phyloP scores from a whole-genome alignment of 2,888 invertebrate species.

The Euplexia lucipara region DNA sequence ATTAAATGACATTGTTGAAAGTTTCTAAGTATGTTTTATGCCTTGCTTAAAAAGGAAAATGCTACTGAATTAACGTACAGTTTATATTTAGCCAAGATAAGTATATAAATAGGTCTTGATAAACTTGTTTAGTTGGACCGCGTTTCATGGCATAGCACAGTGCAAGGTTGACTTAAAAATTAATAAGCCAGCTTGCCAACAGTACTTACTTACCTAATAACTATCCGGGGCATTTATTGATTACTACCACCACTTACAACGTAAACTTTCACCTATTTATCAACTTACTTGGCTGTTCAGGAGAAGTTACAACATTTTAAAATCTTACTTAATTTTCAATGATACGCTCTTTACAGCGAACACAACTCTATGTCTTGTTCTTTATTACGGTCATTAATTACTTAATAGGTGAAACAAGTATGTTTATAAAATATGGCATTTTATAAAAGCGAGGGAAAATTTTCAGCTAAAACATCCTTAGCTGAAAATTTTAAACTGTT shows the following conservation, averaged over 20 bases:
- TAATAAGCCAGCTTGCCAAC: conserved; percentile 41
- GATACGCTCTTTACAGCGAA: conserved; percentile 11
- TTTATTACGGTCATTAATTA: conserved; percentile 9
- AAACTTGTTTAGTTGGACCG: conserved; percentile 6
- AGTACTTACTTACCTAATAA: conserved; percentile 41
- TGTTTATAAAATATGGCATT: too few relatives aligned
- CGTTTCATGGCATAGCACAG: conserved; percentile 11
- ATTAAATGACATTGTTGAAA: conserved; percentile 30
- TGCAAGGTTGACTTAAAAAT: conserved; percentile 52
- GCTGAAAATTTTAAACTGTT: neutral
- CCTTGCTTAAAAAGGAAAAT: neutral
- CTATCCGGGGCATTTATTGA: conserved; percentile 51
- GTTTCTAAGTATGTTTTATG: conserved; percentile 17
- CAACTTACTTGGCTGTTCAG: conserved; percentile 16
- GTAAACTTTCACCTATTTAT: conserved; percentile 50
- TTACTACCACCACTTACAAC: conserved; percentile 26
- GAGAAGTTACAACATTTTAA: conserved; percentile 24
- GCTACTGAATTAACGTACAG: neutral
- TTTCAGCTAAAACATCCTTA: too few relatives aligned
- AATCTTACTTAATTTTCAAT: conserved; percentile 14
- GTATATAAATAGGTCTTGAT: neutral
- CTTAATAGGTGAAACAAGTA: neutral
- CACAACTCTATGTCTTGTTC: conserved; percentile 18
- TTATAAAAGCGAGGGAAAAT: neutral
- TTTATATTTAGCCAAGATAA: conserved; percentile 13